These are phyloP conservation scores for Nesogale talazaci DNA, from an alignment of 2,113 vertebrate species.

Conservation along the genomic window DNA sequence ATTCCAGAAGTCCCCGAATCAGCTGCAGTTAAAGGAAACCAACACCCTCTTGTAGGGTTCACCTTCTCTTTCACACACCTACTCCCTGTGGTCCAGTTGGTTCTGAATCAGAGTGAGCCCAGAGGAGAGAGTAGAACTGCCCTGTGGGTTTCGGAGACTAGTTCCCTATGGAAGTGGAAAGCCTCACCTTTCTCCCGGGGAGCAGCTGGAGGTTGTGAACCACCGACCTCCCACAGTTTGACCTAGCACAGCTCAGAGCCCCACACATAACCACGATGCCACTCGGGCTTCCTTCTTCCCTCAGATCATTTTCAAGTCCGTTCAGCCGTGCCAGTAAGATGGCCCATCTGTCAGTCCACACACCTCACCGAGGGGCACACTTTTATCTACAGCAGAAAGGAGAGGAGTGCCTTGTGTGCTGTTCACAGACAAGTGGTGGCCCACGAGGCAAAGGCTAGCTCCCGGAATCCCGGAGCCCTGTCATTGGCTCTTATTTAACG, in stretches of 20 bases:
- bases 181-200: too few species aligned
- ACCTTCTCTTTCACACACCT: too few species aligned
- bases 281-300: not conserved
- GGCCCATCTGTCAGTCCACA: not conserved
- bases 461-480: not conserved
- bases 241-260: too few species aligned
- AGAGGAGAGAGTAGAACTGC: too few species aligned
- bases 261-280: too few species aligned
- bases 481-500: conserved; percentile 1
- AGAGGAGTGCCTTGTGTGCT: not conserved
- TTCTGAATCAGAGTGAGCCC: too few species aligned
- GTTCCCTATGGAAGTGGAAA: too few species aligned
- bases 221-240: too few species aligned
- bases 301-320: not conserved
- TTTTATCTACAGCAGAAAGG: not conserved
- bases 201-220: too few species aligned
- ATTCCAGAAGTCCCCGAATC: not conserved
- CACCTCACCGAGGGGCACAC: not conserved
- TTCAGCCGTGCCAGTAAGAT: not conserved
- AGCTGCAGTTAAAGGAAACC: not conserved
- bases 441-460: not conserved
- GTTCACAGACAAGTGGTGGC: not conserved
- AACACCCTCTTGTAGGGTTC: too few species aligned
- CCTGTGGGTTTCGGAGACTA: too few species aligned
- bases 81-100: too few species aligned